Percentiles rank a stretch among this genome's conserved stretches.
Evolutionary conservation across 2,797 vertebrate species (phyloP).

Genomic region (Prunella strophiata): DNA sequence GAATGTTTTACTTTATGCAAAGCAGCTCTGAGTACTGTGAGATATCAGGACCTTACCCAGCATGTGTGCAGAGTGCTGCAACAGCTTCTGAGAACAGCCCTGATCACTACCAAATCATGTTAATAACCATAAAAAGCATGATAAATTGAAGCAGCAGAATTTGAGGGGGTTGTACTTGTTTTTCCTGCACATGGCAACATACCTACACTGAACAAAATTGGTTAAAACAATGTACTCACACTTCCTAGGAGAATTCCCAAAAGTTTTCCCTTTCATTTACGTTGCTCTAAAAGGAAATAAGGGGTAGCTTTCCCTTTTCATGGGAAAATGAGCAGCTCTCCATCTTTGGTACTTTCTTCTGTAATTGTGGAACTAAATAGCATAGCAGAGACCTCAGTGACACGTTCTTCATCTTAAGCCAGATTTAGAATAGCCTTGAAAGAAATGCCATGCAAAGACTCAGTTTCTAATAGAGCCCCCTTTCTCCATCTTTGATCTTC

Average conservation of each 20-base stretch:
- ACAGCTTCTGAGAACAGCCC: neutral
- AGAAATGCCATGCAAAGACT: neutral
- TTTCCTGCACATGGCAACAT: neutral
- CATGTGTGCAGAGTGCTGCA: neutral
- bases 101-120: neutral
- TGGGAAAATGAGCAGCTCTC: constrained; percentile 8
- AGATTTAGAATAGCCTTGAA: constrained; percentile 1
- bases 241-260: neutral
- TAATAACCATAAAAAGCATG: neutral
- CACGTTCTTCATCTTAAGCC: neutral
- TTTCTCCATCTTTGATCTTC: neutral
- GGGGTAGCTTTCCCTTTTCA: neutral
- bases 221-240: neutral
- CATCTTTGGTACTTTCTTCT: neutral
- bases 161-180: fast-evolving
- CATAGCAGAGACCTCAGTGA: neutral
- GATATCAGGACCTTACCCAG: neutral
- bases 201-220: neutral
- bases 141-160: neutral
- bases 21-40: neutral
- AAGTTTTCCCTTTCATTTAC: neutral
- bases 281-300: neutral
- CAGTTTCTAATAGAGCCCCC: neutral
- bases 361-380: constrained; percentile 34
- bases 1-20: neutral